Base-by-base conservation (phyloP, 1,140 invertebrate genomes). In the Bombus huntii region DNA sequence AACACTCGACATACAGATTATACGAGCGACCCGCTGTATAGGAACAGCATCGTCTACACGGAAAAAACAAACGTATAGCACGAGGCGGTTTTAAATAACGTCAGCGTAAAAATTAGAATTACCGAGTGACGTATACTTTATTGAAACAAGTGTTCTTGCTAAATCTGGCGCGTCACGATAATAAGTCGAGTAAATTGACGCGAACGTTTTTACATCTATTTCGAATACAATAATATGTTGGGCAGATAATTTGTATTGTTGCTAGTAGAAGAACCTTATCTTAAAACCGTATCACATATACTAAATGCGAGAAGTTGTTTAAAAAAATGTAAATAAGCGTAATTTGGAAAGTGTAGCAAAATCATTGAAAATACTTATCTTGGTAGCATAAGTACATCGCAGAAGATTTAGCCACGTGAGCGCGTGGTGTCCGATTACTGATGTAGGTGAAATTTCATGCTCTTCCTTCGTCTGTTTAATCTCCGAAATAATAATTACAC, bases 101-200 rank as follows among this genome's bases (percentile, higher is more conserved):
- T 81, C 83, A 74, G 83, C 70, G 78, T 74, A 73, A 74, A 81
- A 74, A 57, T 81, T 79, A 83, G 70, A 85, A 85, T 85, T 74
- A 68, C 68, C 57, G 59, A n/a, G 28, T 85, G 78, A 85, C 83
- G 70, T 73, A 78, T 31, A 34, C 83, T 39, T 81, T 87, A 81
- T 90, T 89, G 81, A 72, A 81, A 89, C 88, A 89, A 90, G 77
- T 87, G 88, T 87, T 89, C 68, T 76, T 28, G 47, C 88, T 66
- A 77, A 89, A 89, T 86, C 80, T 83, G 84, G 76, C 80, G 74
- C 65, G 65, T 53, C 62, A 62, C 47, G 65, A 89, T 87, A 88
- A 81, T 75, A 70, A 37, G 65, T 59, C 44, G 42, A n/a, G 47
- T 70, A 88, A 88, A 88, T 87, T 75, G 70, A 10, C 34, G 10